A percentile compares a stretch with the other conserved stretches of the same genome.
Evolutionary conservation across 2,797 vertebrate genomes (phyloP).

Genomic region (Poecilia picta): DNA sequence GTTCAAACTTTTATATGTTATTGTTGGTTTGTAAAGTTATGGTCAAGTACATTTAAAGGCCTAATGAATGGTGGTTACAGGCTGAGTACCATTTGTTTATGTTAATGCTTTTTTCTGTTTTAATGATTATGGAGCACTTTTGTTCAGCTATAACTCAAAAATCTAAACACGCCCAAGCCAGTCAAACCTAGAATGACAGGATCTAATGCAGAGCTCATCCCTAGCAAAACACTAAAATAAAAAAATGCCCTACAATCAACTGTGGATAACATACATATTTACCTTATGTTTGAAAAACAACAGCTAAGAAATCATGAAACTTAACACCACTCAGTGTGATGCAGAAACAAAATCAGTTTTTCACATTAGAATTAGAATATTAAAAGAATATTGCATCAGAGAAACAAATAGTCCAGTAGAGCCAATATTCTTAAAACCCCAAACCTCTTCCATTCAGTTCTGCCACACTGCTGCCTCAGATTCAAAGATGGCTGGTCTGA

Average conservation of each 20-base stretch:
- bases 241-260: background rate
- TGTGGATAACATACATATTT: background rate
- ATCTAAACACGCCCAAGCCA: background rate
- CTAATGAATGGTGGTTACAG: background rate
- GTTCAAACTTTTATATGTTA: background rate
- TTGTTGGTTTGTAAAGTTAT: background rate
- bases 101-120: background rate
- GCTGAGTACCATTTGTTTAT: background rate
- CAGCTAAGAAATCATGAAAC: background rate
- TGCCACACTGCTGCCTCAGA: conserved; percentile 57
- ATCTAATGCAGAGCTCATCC: background rate
- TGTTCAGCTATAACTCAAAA: background rate
- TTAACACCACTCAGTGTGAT: background rate
- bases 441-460: conserved; percentile 38
- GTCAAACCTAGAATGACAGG: background rate
- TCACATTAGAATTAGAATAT: background rate
- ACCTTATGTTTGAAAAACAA: background rate
- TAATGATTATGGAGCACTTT: background rate
- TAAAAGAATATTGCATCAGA: background rate
- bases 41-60: background rate
- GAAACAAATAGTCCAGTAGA: conserved; percentile 10
- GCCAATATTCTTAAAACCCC: conserved; percentile 33
- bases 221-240: background rate
- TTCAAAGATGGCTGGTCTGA: conserved; percentile 43
- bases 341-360: background rate